phyloP scores from a whole-genome alignment of 1,140 invertebrate genomes.

The Orius insidiosus region DNA sequence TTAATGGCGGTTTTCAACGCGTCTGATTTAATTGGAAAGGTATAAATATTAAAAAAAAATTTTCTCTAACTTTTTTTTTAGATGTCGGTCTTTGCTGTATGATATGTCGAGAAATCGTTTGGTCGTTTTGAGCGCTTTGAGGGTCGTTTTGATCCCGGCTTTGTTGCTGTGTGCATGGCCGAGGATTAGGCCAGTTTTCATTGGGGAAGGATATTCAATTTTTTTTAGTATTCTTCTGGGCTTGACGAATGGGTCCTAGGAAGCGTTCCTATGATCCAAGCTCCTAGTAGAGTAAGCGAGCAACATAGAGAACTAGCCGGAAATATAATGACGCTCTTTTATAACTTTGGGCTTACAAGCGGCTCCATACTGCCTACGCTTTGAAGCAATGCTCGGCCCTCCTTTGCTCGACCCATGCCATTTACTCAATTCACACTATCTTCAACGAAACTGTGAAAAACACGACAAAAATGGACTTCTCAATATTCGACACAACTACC shows the following conservation, averaged over 20 bases:
- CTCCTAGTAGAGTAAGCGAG: conserved; percentile 60
- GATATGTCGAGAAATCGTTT: conserved; percentile 62
- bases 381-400: conserved; percentile 53
- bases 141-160: conserved; percentile 60
- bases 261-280: conserved; percentile 79
- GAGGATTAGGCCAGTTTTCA: conserved; percentile 46
- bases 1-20: conserved; percentile 77
- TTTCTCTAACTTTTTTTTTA: conserved; percentile 23
- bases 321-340: conserved; percentile 84
- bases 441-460: too few species aligned
- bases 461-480: too few species aligned
- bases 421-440: conserved; percentile 14
- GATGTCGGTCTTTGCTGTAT: conserved; percentile 61
- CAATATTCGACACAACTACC: too few species aligned
- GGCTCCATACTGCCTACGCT: conserved; percentile 71
- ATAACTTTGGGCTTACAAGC: conserved; percentile 64
- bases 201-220: conserved; percentile 48
- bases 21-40: conserved; percentile 71
- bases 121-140: conserved; percentile 44
- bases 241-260: conserved; percentile 74
- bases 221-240: conserved; percentile 50
- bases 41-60: conserved; percentile 24
- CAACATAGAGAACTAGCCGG: conserved; percentile 63
- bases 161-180: conserved; percentile 62
- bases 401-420: conserved; percentile 28